A percentile compares a stretch with the other conserved stretches of the same genome.
Evolutionary conservation across 2,888 invertebrate genomes (phyloP).

Genomic region (Zygaena filipendulae): DNA sequence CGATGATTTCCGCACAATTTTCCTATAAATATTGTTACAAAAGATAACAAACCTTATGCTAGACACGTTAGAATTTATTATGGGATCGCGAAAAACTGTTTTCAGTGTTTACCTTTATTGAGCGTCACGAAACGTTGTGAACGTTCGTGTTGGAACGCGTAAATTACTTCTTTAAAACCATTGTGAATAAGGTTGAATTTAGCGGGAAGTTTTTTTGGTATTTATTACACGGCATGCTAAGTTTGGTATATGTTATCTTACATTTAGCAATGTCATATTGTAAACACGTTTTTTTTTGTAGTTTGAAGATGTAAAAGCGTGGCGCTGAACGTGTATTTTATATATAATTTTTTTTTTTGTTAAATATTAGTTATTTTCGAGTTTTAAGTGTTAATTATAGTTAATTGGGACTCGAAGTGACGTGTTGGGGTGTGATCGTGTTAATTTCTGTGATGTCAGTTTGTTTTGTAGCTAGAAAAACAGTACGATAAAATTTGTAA

Average conservation of each 20-base stretch:
- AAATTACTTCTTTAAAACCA: constrained; percentile 11
- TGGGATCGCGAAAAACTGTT: constrained; percentile 23
- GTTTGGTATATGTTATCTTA: constrained; percentile 60
- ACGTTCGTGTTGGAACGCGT: too few species aligned
- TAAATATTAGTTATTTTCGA: neutral
- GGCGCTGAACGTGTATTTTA: constrained; percentile 11
- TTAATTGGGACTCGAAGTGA: constrained; percentile 1
- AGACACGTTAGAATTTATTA: constrained; percentile 23
- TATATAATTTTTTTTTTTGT: too few species aligned
- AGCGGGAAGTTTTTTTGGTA: too few species aligned
- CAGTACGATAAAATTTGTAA: constrained; percentile 5
- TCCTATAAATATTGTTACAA: constrained; percentile 27
- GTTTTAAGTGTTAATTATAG: constrained; percentile 2
- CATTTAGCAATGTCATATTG: constrained; percentile 60
- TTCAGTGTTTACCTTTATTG: constrained; percentile 48
- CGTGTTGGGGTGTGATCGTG: constrained; percentile 1
- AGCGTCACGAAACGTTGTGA: constrained; percentile 20
- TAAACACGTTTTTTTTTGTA: constrained; percentile 38
- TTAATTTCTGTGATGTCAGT: too few species aligned
- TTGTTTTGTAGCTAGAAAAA: constrained; percentile 4
- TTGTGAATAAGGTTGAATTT: too few species aligned
- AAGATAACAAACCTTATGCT: constrained; percentile 25
- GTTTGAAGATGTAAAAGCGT: constrained; percentile 20
- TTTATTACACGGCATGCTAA: too few species aligned
- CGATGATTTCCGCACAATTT: constrained; percentile 48